phyloP scores from a whole-genome alignment of 2,888 invertebrate genomes.

The Phyto melanocephala region DNA sequence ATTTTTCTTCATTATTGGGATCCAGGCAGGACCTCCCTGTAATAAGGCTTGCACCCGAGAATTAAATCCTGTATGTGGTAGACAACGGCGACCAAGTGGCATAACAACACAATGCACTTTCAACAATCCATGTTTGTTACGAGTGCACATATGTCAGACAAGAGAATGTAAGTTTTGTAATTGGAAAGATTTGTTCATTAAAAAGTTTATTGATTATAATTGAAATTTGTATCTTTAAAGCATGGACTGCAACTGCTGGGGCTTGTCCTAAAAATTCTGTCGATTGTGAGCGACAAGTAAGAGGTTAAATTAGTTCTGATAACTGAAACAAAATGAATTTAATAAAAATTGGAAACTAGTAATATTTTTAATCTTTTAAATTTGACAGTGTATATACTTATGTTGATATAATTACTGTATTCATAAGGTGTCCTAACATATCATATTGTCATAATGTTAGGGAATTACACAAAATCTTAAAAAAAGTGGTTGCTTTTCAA shows the following conservation, averaged over 20 bases:
- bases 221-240: background rate
- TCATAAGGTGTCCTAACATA: too few relatives aligned
- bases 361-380: too few relatives aligned
- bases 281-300: background rate
- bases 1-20: background rate
- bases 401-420: too few relatives aligned
- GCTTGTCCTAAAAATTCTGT: background rate
- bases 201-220: too few relatives aligned
- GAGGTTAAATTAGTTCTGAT: background rate
- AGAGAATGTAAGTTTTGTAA: slow-evolving; percentile 41
- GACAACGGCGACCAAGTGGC: background rate
- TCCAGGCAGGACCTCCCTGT: background rate
- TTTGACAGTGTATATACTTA: too few relatives aligned
- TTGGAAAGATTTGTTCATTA: background rate
- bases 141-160: slow-evolving; percentile 8
- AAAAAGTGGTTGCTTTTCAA: too few relatives aligned
- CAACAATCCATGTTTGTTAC: slow-evolving; percentile 49
- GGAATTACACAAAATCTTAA: too few relatives aligned
- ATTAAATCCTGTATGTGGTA: slow-evolving; percentile 33
- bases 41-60: background rate
- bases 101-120: slow-evolving; percentile 45
- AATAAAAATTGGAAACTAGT: too few relatives aligned
- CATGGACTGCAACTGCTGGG: background rate
- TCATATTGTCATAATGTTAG: too few relatives aligned
- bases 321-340: too few relatives aligned